A percentile compares a stretch with the other conserved stretches of the same genome.
phyloP scores from a whole-genome alignment of 2,888 invertebrate species.

The Lasioglossum marginatum region DNA sequence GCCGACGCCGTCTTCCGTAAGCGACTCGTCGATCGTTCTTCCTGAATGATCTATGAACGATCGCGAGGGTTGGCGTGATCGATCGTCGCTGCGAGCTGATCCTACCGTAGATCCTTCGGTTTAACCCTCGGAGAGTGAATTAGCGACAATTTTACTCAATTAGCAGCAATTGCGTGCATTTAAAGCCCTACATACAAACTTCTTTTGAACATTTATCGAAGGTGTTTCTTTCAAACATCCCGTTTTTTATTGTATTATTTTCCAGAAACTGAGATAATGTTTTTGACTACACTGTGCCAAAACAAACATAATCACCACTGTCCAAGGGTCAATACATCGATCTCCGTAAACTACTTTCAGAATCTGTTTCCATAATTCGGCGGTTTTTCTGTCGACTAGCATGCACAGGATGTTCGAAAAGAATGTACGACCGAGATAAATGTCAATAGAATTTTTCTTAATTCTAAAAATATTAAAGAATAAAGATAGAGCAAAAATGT shows the following conservation, averaged over 20 bases:
- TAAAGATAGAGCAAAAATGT: not conserved
- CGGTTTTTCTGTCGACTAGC: not conserved
- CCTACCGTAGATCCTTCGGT: not conserved
- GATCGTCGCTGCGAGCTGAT: slow-evolving; percentile 14
- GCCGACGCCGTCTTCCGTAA: not conserved
- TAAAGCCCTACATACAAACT: not conserved
- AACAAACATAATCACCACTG: not conserved
- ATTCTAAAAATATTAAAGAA: not conserved
- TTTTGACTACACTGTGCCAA: not conserved
- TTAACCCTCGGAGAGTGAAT: not conserved
- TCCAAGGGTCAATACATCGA: not conserved
- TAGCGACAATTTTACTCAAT: not conserved
- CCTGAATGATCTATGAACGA: not conserved
- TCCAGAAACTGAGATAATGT: not conserved
- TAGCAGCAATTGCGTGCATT: not conserved
- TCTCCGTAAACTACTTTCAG: not conserved
- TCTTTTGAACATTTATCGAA: not conserved
- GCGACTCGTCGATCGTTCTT: not conserved
- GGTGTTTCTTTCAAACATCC: not conserved
- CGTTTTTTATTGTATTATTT: not conserved
- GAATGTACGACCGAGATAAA: not conserved
- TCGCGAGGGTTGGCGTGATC: slow-evolving; percentile 1
- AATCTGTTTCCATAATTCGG: not conserved
- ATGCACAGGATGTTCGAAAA: not conserved
- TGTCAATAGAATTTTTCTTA: not conserved